Percentiles rank a stretch among this genome's conserved stretches.
Conservation (phyloP, 1,140 invertebrate genomes). For the Aleiodes sp. region DNA sequence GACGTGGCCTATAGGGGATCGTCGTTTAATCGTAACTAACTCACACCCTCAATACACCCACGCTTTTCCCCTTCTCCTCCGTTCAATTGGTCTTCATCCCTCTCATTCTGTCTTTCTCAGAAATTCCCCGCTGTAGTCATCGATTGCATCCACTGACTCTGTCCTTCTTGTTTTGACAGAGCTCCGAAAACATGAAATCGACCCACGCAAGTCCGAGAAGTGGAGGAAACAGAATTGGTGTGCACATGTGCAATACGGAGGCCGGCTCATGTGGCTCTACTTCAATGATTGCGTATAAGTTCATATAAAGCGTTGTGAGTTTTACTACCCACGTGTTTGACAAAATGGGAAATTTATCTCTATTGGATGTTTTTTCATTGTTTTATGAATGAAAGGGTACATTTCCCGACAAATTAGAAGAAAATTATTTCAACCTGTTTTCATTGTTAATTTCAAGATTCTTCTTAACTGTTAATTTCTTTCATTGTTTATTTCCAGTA, state of each 20-base stretch:
- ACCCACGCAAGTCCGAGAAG: not conserved
- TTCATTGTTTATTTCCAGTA: no score
- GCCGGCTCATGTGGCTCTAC: not conserved
- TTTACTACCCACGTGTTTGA: not conserved
- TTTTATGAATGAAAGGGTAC: no score
- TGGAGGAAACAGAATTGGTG: not conserved
- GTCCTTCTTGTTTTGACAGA: not conserved
- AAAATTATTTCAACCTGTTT: no score
- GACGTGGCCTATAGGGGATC: not conserved
- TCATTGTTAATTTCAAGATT: no score
- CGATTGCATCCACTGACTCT: not conserved
- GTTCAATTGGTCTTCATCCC: not conserved
- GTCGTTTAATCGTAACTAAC: not conserved
- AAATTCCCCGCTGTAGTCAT: not conserved
- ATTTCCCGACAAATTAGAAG: no score
- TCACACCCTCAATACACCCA: not conserved
- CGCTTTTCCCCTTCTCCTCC: not conserved
- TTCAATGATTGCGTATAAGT: slow-evolving; percentile 3
- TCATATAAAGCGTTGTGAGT: not conserved
- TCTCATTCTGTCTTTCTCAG: not conserved
- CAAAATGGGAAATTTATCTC: no score
- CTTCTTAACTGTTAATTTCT: no score
- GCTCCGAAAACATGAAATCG: not conserved
- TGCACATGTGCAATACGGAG: not conserved
- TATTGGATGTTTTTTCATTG: no score